phyloP scores from a whole-genome alignment of 2,888 invertebrate species.

The Acanthosoma haemorrhoidale region DNA sequence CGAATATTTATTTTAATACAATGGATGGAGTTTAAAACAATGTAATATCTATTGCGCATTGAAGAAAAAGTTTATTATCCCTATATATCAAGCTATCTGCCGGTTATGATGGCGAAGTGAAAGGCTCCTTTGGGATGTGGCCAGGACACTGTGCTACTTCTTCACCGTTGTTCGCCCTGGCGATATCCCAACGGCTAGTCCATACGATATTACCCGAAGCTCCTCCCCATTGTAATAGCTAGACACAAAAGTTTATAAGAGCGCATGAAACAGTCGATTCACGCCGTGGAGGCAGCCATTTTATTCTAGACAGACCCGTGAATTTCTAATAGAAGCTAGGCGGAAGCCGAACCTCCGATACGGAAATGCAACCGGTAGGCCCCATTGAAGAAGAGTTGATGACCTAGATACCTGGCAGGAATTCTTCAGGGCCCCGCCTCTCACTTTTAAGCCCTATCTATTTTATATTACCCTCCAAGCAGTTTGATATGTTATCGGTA shows the following conservation, averaged over 20 bases:
- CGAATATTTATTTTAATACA: too few relatives aligned
- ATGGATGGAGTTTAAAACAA: too few relatives aligned
- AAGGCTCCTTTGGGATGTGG: background rate
- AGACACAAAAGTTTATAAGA: too few relatives aligned
- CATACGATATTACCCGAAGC: background rate
- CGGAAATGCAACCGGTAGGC: background rate
- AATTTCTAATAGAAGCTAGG: background rate
- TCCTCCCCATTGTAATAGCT: background rate
- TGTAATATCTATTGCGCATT: too few relatives aligned
- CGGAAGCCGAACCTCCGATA: conserved; percentile 17
- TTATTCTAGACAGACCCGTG: background rate
- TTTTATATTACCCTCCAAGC: background rate
- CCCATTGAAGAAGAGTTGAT: background rate
- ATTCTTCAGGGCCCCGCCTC: background rate
- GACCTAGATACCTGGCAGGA: conserved; percentile 18
- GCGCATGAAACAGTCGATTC: too few relatives aligned
- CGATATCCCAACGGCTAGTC: background rate
- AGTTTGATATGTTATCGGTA: too few relatives aligned
- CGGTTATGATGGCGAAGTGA: background rate
- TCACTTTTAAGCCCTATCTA: background rate
- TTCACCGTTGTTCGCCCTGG: background rate
- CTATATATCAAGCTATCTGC: too few relatives aligned
- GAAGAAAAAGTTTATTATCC: too few relatives aligned
- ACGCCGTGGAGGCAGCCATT: background rate
- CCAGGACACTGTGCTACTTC: conserved; percentile 5